These are phyloP conservation scores for Mystacides longicornis DNA, from an alignment of 2,888 invertebrate species.

Conservation along the genomic window DNA sequence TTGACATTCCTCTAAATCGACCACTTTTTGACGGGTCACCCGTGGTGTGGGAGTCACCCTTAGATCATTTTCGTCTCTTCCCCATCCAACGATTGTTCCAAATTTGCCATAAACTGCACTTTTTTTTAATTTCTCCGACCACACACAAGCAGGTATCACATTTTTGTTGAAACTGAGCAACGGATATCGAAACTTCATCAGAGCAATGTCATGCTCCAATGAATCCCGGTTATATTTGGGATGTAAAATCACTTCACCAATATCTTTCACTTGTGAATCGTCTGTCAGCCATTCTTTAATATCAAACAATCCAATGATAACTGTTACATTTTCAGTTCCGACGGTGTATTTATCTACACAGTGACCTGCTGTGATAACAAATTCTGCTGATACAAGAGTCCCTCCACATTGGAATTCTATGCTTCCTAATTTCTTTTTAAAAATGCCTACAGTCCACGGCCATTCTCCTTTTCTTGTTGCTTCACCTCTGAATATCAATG, in stretches of 20 bases:
- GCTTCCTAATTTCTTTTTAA: constrained; percentile 27
- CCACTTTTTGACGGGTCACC: constrained; percentile 37
- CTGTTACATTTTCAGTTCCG: constrained; percentile 24
- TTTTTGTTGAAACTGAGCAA: constrained; percentile 1
- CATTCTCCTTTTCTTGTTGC: constrained; percentile 32
- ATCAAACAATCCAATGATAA: constrained; percentile 28
- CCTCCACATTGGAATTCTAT: constrained; percentile 37
- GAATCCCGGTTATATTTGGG: too few relatives aligned
- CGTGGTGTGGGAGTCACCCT: constrained; percentile 34
- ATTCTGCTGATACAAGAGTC: constrained; percentile 32
- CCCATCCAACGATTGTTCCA: constrained; percentile 54
- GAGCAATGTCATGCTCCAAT: constrained; percentile 29
- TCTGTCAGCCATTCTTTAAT: constrained; percentile 25
- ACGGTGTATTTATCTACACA: constrained; percentile 23
- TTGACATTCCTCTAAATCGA: constrained; percentile 45
- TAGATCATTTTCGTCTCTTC: constrained; percentile 35
- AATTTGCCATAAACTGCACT: constrained; percentile 3
- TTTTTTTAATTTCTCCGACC: constrained; percentile 6
- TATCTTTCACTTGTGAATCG: constrained; percentile 24
- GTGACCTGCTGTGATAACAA: constrained; percentile 29
- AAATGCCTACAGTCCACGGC: constrained; percentile 39
- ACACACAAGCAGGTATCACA: constrained; percentile 12
- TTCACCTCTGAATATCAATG: constrained; percentile 29
- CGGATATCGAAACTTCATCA: constrained; percentile 27
- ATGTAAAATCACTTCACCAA: constrained; percentile 26